Evolutionary conservation across 2,797 vertebrate genomes (phyloP), one percentile per base, ranked within the genome.

Genomic region (Gephyroberyx darwinii): DNA sequence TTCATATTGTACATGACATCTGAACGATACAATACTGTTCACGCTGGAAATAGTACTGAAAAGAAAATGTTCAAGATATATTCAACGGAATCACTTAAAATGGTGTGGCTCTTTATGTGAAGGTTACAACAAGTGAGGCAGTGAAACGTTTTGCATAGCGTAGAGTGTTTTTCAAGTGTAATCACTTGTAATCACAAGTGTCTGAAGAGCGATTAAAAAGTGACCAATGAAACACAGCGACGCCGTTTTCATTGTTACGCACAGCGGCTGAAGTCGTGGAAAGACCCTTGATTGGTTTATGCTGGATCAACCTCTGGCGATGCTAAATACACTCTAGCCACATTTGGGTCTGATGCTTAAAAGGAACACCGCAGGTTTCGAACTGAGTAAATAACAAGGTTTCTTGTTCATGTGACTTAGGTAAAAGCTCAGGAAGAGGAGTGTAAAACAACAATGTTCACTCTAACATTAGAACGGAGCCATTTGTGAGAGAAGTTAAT

Each of bases 81-180:
- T 65, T 45, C 67, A 48, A 77, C 50, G 56, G 30, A 48, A 45
- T 1, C 60, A 62, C 59, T 62, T 54, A 70, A 62, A 75, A 47
- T 1, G 43, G 51, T 41, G 73, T 22, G 69, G 74, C 51, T 85
- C 63, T n/a, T 58, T 74, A 57, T 35, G 56, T 56, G 47, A 63
- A 60, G 71, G 67, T 80, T 65, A 75, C 76, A 56, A 26, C 26
- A 26, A 26, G 66, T 71, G 82, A 87, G 69, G 69, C 85, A 85
- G 79, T 84, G 74, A 84, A 80, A 77, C 35, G 31, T 79, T 73
- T 89, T 91, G 91, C 90, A 91, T 89, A 91, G 90, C 65, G 78
- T 78, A 62, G 78, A 75, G 77, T 80, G 78, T 84, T 81, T 35
- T 81, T 87, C 69, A 85, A 80, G 84, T 88, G 83, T 78, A 87